Percentiles rank a stretch among this genome's conserved stretches.
These are phyloP conservation scores for Catostomus latipinnis DNA, from an alignment of 2,797 vertebrate genomes.

Conservation along the genomic window DNA sequence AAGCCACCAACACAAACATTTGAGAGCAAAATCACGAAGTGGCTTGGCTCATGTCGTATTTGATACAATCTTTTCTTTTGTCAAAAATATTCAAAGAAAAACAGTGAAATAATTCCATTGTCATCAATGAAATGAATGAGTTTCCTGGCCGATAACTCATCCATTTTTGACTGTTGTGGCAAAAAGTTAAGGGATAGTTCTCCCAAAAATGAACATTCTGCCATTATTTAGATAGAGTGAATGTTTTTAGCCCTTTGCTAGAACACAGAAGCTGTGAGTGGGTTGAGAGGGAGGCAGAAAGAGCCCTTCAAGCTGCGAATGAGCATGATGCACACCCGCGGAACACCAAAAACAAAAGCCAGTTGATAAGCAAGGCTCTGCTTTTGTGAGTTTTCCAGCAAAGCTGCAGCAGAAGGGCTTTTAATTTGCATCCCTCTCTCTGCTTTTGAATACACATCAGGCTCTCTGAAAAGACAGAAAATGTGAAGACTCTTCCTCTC, in stretches of 20 bases:
- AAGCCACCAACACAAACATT: too few species aligned
- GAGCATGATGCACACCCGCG: conserved; percentile 39
- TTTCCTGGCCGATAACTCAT: too few species aligned
- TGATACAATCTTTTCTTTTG: too few species aligned
- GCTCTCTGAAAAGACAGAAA: not conserved
- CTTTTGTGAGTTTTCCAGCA: conserved; percentile 7
- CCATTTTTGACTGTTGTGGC: too few species aligned
- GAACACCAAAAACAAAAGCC: conserved; percentile 57
- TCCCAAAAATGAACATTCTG: too few species aligned
- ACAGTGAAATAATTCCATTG: too few species aligned
- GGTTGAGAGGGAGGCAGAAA: conserved; percentile 76
- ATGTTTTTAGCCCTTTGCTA: not conserved
- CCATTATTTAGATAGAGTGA: not conserved
- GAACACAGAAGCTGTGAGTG: conserved; percentile 75
- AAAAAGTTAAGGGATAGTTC: too few species aligned
- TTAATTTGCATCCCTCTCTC: not conserved
- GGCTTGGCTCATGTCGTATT: too few species aligned
- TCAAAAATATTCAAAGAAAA: too few species aligned
- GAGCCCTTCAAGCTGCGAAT: conserved; percentile 42
- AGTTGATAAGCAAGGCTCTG: conserved; percentile 39
- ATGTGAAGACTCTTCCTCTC: not conserved
- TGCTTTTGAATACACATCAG: conserved; percentile 1
- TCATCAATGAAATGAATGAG: too few species aligned
- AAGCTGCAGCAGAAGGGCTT: not conserved
- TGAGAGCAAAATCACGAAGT: too few species aligned